These are phyloP conservation scores for Saturnia japonica DNA, from an alignment of 2,888 invertebrate genomes.

Conservation along the genomic window DNA sequence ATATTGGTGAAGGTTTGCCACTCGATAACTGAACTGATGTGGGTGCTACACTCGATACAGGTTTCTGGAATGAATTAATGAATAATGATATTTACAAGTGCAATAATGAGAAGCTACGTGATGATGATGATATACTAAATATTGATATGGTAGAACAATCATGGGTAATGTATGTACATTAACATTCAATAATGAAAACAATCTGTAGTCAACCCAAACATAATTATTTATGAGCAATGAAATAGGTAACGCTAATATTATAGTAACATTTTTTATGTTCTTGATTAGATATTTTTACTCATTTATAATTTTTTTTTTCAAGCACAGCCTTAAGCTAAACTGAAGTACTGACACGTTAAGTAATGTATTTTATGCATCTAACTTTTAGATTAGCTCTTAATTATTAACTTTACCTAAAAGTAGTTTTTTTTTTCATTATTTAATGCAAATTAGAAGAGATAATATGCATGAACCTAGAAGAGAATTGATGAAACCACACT, in stretches of 20 bases:
- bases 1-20: slow-evolving; percentile 88
- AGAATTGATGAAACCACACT: not conserved
- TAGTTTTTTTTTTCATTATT: not conserved
- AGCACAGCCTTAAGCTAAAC: not conserved
- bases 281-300: not conserved
- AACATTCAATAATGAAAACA: not conserved
- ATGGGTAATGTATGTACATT: not conserved
- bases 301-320: not conserved
- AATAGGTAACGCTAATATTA: not conserved
- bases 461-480: not conserved
- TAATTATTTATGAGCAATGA: not conserved
- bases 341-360: not conserved
- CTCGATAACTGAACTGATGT: slow-evolving; percentile 85
- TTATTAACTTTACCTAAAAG: not conserved
- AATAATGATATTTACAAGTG: slow-evolving; percentile 76
- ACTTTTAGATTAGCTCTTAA: not conserved
- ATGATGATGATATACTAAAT: slow-evolving; percentile 25
- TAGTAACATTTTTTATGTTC: not conserved
- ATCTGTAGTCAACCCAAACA: not conserved
- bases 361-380: too few relatives aligned
- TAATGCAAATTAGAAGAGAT: not conserved
- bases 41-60: slow-evolving; percentile 93
- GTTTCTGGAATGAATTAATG: slow-evolving; percentile 86
- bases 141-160: not conserved
- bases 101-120: slow-evolving; percentile 37